phyloP scores from a whole-genome alignment of 1,140 invertebrate species.

The Philopotamus ludificatus region DNA sequence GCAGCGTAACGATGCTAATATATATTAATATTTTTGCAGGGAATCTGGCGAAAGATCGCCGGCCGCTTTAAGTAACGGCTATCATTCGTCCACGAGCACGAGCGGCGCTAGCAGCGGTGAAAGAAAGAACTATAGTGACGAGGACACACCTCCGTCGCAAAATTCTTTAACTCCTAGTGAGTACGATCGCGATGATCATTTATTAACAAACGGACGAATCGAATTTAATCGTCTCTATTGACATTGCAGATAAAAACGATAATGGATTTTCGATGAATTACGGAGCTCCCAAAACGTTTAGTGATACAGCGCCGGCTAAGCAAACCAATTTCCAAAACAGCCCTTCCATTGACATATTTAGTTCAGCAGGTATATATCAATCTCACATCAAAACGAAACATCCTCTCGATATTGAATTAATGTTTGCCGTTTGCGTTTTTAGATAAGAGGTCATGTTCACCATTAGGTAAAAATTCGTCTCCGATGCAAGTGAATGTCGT shows the following conservation, averaged over 20 bases:
- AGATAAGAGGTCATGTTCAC: conserved; percentile 10
- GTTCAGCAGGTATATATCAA: conserved; percentile 18
- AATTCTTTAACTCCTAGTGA: conserved; percentile 26
- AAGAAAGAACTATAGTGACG: conserved; percentile 53
- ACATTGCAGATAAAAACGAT: conserved; percentile 52
- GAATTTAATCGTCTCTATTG: neutral
- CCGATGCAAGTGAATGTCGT: conserved; percentile 13
- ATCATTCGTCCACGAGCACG: conserved; percentile 38
- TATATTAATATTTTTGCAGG: conserved; percentile 25
- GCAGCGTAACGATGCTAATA: conserved; percentile 27
- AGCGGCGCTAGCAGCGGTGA: conserved; percentile 51
- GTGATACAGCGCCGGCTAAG: conserved; percentile 52
- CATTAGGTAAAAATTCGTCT: conserved; percentile 21
- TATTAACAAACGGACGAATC: too few species aligned
- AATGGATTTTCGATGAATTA: conserved; percentile 54
- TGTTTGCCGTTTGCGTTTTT: conserved; percentile 3
- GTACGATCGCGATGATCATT: too few species aligned
- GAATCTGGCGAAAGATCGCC: conserved; percentile 37
- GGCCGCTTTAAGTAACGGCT: conserved; percentile 42
- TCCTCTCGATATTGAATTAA: too few species aligned
- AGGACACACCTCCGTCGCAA: conserved; percentile 47
- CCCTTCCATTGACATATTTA: conserved; percentile 52
- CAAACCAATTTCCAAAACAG: conserved; percentile 54
- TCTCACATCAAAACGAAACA: neutral
- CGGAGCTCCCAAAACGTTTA: conserved; percentile 52